Evolutionary conservation across 1,140 invertebrate species (phyloP).

Genomic region (Elysia chlorotica): DNA sequence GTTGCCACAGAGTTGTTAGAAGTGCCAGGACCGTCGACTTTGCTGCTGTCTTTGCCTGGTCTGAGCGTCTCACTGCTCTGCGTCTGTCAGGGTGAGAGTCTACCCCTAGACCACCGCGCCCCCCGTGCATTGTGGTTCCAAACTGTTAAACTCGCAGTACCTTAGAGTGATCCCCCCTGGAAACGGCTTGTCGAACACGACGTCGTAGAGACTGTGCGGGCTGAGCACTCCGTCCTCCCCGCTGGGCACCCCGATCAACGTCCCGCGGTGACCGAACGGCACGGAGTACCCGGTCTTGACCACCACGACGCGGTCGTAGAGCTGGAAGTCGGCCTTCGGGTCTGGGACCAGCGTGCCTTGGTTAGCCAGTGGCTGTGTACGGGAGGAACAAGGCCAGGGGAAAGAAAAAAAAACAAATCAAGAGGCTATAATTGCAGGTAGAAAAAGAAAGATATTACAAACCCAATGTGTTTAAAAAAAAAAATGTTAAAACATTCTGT

Average conservation of each 20-base stretch:
- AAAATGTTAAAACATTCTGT: background rate
- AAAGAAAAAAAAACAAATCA: background rate
- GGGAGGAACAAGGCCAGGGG: background rate
- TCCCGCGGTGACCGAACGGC: constrained; percentile 81
- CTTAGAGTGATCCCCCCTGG: constrained; percentile 68
- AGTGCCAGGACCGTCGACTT: too few species aligned
- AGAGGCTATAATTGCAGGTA: background rate
- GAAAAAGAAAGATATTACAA: too few species aligned
- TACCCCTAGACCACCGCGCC: background rate
- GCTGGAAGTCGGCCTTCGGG: constrained; percentile 67
- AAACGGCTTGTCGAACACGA: constrained; percentile 81
- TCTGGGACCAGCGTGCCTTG: constrained; percentile 68
- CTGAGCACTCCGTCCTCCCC: constrained; percentile 57
- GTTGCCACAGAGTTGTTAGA: background rate
- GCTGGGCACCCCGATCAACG: constrained; percentile 71
- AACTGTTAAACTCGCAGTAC: too few species aligned
- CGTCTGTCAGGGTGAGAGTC: background rate
- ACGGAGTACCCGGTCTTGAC: constrained; percentile 75
- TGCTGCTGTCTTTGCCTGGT: too few species aligned
- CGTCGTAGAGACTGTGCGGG: constrained; percentile 69
- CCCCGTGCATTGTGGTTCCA: background rate
- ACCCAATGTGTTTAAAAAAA: too few species aligned
- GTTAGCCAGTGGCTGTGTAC: constrained; percentile 47
- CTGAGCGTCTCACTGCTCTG: background rate
- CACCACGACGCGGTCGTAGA: constrained; percentile 86